Conservation (phyloP, 1,140 invertebrate species). For the Leptinotarsa undecemlineata region DNA sequence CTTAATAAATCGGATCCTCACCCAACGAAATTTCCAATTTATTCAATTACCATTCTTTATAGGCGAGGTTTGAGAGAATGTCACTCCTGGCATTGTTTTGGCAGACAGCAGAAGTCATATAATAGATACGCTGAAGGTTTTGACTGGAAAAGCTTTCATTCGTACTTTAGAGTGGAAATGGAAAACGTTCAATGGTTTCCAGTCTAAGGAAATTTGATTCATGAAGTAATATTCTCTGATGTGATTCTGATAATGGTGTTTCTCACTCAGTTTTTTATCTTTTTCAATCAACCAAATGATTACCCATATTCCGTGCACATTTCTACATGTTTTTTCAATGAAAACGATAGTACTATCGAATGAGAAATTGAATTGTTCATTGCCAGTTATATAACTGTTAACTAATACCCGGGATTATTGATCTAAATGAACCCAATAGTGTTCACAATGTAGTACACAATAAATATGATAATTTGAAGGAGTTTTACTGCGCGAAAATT, state of each 20-base stretch:
- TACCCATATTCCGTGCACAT: too few relatives aligned
- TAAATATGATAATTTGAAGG: too few relatives aligned
- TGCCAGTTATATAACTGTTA: too few relatives aligned
- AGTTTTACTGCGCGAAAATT: too few relatives aligned
- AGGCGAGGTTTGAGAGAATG: background rate
- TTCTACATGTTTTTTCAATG: too few relatives aligned
- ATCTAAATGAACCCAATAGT: too few relatives aligned
- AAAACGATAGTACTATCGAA: too few relatives aligned
- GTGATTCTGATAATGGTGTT: background rate
- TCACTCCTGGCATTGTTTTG: background rate
- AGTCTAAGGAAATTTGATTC: background rate
- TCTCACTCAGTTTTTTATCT: too few relatives aligned
- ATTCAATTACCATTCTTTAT: background rate
- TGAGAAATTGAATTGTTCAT: too few relatives aligned
- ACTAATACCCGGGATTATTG: too few relatives aligned
- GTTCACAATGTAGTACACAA: too few relatives aligned
- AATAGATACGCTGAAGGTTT: background rate
- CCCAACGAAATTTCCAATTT: background rate
- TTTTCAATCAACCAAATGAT: too few relatives aligned
- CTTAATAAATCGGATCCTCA: background rate
- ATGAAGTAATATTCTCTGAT: background rate
- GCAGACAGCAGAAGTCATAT: constrained; percentile 4
- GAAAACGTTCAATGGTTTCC: background rate
- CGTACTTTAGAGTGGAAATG: background rate
- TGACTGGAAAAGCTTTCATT: background rate